Base-by-base conservation (phyloP, 2,888 invertebrate genomes). In the Thumatha senex region DNA sequence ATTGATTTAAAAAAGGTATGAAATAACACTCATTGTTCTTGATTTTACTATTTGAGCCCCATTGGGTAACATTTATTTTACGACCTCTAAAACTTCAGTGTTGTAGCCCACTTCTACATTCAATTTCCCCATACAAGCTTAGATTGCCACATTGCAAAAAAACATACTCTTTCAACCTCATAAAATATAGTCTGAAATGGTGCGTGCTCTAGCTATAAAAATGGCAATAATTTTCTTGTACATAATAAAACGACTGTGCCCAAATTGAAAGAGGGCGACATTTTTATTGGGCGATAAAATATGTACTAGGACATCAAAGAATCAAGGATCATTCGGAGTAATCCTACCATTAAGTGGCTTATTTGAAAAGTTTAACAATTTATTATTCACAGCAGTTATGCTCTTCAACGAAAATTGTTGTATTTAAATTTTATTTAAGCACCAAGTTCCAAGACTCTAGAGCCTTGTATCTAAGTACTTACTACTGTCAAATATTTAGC, bases 231-330 rank as follows among this genome's bases (percentile, higher is more conserved):
- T 78, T 80, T 72, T 71, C 49, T 58, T 62, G 67, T 70, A 67
- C 58, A 71, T 72, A 74, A 81, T 79, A 82, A 81, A 78, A 76
- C 69, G 72, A 65, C 68, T 68, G 67, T 42, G 70, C 67, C 69
- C 66, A 77, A 84, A 85, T 80, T 84, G 78, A 79, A 79, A 76
- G 74, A 75, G 73, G 70, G 74, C 56, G 80, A 84, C 78, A 76
- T 67, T 85, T 85, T 86, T 84, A 85, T 83, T 65, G 70, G 57
- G 67, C 74, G 63, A 80, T 86, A 80, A 86, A 86, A 80, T 82
- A 83, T 77, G 66, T 61, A 62, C 54, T 53, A 55, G 56, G 56
- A 67, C 64, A 67, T 67, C 59, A 66, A 54, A 57, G 48, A 53
- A 62, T 67, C 57, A 61, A 66, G 64, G 53, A 63, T 52, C 18